Base-by-base conservation (phyloP, 1,140 invertebrate genomes). In the Drosophila carrolli region DNA sequence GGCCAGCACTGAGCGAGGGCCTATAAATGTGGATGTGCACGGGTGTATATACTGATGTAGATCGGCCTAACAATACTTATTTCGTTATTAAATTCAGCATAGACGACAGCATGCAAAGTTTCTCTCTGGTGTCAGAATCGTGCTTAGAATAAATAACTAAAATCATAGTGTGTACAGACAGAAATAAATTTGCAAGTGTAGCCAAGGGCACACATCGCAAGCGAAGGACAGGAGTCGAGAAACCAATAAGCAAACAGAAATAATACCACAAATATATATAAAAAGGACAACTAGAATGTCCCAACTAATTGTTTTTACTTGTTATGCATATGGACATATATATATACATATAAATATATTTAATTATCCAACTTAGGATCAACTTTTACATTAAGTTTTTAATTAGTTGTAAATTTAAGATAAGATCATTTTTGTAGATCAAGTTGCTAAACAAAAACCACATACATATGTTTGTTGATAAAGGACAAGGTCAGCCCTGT, bases 361-460 rank as follows among this genome's bases (percentile, higher is more conserved):
- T 67, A 67, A 67, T 32, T 66, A 67, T 67, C 63, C 63, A 50
- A 32, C 62, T 40, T 47, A 41, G 63, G 63, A 67, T 65, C 38
- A 67, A 68, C 71, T 63, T 73, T 55, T 72, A 84, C 60, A 75
- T 76, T 84, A 84, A 84, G 81, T 84, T 84, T 84, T 79, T 76
- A 84, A 84, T 79, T 84, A 84, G 81, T 79, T 47, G 38, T 81
- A 80, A 79, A 27, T 58, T 48, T 46, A 44, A 61, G 44, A 61
- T 82, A 83, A 83, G 81, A 71, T 83, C 53, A 75, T 66, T 78
- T 82, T 83, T 83, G 38, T 35, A 78, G 75, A 83, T 79, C 75
- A 78, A 71, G 56, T 19, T 54, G 51, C 11, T 9, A 19, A 29
- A 29, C 1, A 47, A 51, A 63, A n/a, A 46, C 4, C 41, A 51